Evolutionary conservation across 2,797 vertebrate species (phyloP).

Genomic region (Enteromius afrohamiltoni): DNA sequence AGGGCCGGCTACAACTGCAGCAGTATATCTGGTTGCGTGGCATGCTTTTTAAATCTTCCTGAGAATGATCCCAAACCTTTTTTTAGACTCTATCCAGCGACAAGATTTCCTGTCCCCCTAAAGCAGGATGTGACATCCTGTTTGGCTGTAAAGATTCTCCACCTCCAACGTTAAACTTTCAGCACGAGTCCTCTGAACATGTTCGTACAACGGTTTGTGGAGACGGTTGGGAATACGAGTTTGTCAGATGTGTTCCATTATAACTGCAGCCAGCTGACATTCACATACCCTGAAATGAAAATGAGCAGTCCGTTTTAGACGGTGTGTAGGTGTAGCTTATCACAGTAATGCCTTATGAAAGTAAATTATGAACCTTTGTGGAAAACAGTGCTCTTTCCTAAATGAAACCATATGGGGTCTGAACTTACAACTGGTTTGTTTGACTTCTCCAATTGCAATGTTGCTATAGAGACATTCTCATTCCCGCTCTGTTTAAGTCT

Average conservation of each 20-base stretch:
- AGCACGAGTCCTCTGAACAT: constrained; percentile 17
- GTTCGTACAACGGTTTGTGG: neutral
- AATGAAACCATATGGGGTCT: constrained; percentile 80
- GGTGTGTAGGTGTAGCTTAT: constrained; percentile 79
- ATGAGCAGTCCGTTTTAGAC: neutral
- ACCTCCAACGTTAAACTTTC: constrained; percentile 30
- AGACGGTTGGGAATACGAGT: neutral
- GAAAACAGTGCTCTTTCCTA: constrained; percentile 72
- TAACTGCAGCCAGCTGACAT: constrained; percentile 18
- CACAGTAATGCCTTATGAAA: constrained; percentile 81
- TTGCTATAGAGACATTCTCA: constrained; percentile 77
- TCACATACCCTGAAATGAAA: constrained; percentile 31
- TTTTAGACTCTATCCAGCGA: constrained; percentile 72
- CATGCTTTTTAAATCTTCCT: constrained; percentile 71
- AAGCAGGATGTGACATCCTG: constrained; percentile 78
- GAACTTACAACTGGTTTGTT: constrained; percentile 80
- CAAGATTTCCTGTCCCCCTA: constrained; percentile 72
- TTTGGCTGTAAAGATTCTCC: constrained; percentile 50
- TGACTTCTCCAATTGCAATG: constrained; percentile 81
- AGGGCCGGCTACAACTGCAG: constrained; percentile 27
- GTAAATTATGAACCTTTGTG: constrained; percentile 79
- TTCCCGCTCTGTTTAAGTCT: constrained; percentile 74
- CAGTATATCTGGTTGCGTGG: constrained; percentile 58
- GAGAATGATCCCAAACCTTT: constrained; percentile 71
- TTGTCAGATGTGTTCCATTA: constrained; percentile 27